phyloP scores from a whole-genome alignment of 2,113 vertebrate genomes.

The Syngnathoides biaculeatus region DNA sequence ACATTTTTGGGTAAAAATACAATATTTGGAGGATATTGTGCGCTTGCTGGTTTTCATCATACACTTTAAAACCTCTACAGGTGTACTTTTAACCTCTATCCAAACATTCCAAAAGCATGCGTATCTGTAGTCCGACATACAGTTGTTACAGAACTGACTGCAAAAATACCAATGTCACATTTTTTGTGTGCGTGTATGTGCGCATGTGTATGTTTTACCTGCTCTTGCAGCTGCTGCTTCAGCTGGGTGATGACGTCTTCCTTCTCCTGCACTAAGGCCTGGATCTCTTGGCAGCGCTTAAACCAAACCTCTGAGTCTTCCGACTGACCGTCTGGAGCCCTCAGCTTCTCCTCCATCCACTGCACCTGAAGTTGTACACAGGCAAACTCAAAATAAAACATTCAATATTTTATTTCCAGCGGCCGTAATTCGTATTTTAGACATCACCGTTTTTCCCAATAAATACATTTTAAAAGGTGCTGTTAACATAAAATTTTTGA shows the following conservation, averaged over 20 bases:
- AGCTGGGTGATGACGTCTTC: conserved; percentile 82
- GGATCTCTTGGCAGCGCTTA: conserved; percentile 88
- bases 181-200: too few species aligned
- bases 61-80: not conserved
- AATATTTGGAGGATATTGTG: too few species aligned
- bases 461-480: too few species aligned
- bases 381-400: not conserved
- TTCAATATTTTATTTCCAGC: not conserved
- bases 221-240: conserved; percentile 91
- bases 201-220: conserved; percentile 69
- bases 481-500: too few species aligned
- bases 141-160: too few species aligned
- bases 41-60: too few species aligned
- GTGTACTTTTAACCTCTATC: not conserved
- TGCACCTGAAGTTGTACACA: conserved; percentile 77
- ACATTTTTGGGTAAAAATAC: too few species aligned
- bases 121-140: too few species aligned
- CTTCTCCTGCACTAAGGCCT: conserved; percentile 83
- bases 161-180: too few species aligned
- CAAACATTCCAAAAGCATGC: not conserved
- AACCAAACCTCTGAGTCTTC: conserved; percentile 86
- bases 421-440: too few species aligned
- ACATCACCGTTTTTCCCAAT: not conserved
- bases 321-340: conserved; percentile 82
- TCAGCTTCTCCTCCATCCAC: conserved; percentile 96